A percentile compares a stretch with the other conserved stretches of the same genome.
Evolutionary conservation across 2,888 invertebrate genomes (phyloP).

Genomic region (Heliconius charithonia): DNA sequence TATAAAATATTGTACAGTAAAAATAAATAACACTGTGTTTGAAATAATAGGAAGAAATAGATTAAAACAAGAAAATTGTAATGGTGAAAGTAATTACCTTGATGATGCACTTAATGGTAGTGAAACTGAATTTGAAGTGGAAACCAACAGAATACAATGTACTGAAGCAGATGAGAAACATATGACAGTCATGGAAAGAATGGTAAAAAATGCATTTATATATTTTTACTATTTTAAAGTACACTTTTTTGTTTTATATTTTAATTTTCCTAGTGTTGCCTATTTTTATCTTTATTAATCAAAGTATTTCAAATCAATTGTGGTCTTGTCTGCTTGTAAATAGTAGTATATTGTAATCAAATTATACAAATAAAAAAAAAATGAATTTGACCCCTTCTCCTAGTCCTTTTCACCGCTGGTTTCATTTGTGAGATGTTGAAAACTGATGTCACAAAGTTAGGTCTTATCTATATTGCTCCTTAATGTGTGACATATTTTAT

Average conservation of each 20-base stretch:
- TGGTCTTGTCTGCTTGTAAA: no score
- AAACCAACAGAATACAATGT: constrained; percentile 50
- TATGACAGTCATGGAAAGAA: constrained; percentile 67
- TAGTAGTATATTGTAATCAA: no score
- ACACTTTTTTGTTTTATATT: not conserved
- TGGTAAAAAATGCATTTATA: constrained; percentile 56
- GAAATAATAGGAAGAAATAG: constrained; percentile 60
- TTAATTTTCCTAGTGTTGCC: not conserved
- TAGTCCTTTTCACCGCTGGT: no score
- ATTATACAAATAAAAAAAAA: no score
- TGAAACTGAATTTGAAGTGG: constrained; percentile 51
- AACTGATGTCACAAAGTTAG: no score
- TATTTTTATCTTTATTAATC: not conserved
- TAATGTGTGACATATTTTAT: no score
- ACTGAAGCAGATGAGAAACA: constrained; percentile 65
- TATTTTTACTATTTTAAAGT: not conserved
- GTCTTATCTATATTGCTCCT: no score
- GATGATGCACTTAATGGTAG: constrained; percentile 56
- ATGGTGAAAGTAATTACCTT: constrained; percentile 59
- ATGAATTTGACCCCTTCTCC: no score
- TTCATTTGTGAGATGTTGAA: no score
- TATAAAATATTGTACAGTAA: not conserved
- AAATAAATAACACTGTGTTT: constrained; percentile 21
- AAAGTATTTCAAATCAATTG: not conserved
- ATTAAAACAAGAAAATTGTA: constrained; percentile 63